Percentiles rank a stretch among this genome's conserved stretches.
Evolutionary conservation across 2,113 vertebrate species (phyloP).

Genomic region (Nansenia antarctica): DNA sequence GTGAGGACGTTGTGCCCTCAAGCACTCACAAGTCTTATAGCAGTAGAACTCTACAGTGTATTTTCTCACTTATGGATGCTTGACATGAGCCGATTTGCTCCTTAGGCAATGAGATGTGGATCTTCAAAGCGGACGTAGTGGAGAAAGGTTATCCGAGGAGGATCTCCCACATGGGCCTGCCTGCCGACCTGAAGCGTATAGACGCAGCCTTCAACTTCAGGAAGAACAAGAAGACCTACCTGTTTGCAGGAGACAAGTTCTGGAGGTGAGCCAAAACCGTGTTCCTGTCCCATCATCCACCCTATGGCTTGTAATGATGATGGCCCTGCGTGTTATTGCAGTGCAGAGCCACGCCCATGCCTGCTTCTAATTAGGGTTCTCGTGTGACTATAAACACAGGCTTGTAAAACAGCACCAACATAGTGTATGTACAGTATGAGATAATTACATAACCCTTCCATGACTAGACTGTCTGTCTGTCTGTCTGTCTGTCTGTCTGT

Average conservation of each 20-base stretch:
- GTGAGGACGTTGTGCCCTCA: too few species aligned
- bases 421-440: background rate
- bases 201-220: constrained; percentile 93
- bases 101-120: constrained; percentile 90
- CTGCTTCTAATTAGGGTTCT: constrained; percentile 36
- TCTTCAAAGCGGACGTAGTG: constrained; percentile 87
- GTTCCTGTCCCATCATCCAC: constrained; percentile 2
- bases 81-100: background rate
- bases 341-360: background rate
- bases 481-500: too few species aligned
- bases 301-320: background rate
- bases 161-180: constrained; percentile 85
- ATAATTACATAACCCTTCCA: constrained; percentile 20
- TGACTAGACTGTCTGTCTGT: background rate
- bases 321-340: background rate
- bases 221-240: constrained; percentile 94
- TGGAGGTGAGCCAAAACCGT: constrained; percentile 86
- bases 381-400: constrained; percentile 21
- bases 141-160: constrained; percentile 92
- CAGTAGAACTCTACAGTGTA: too few species aligned
- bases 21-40: too few species aligned
- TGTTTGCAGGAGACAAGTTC: constrained; percentile 92
- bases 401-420: background rate
- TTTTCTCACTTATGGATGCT: too few species aligned
- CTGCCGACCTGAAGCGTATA: constrained; percentile 80